Conservation (phyloP, 2,888 invertebrate species). For the Acrobasis suavella region DNA sequence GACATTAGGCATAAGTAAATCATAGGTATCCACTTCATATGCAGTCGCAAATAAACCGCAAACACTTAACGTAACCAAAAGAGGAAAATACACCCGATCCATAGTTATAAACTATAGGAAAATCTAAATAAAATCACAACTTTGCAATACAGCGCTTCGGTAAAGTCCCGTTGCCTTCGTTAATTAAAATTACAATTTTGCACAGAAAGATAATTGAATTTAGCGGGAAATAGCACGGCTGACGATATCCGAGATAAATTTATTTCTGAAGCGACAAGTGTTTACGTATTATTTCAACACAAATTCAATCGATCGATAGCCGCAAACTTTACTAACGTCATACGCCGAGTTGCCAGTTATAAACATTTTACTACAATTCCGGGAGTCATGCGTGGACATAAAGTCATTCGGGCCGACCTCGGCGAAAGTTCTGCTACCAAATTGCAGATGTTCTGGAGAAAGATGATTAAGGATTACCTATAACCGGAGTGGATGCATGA, state of each 20-base stretch:
- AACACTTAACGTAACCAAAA: constrained; percentile 42
- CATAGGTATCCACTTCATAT: constrained; percentile 79
- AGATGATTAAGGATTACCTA: too few species aligned
- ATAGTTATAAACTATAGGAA: constrained; percentile 34
- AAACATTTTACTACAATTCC: background rate
- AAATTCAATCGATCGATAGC: constrained; percentile 53
- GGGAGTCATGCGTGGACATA: background rate
- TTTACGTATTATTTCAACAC: constrained; percentile 52
- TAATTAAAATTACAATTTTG: background rate
- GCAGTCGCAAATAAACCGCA: constrained; percentile 42
- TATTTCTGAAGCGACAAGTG: constrained; percentile 49
- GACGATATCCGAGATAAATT: constrained; percentile 36
- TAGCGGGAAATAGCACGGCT: constrained; percentile 25
- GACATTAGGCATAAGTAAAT: constrained; percentile 92
- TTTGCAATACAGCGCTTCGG: background rate
- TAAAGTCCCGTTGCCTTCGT: background rate
- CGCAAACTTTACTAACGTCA: constrained; percentile 54
- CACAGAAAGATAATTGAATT: constrained; percentile 24
- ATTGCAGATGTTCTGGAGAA: too few species aligned
- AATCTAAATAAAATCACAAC: constrained; percentile 7
- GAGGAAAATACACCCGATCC: constrained; percentile 41
- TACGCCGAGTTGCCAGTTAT: constrained; percentile 43
- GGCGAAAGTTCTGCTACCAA: too few species aligned
- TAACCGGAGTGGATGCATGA: too few species aligned
- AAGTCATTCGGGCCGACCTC: too few species aligned